Base-by-base conservation (phyloP, 2,113 vertebrate genomes). In the Coptodon bakossiorum region DNA sequence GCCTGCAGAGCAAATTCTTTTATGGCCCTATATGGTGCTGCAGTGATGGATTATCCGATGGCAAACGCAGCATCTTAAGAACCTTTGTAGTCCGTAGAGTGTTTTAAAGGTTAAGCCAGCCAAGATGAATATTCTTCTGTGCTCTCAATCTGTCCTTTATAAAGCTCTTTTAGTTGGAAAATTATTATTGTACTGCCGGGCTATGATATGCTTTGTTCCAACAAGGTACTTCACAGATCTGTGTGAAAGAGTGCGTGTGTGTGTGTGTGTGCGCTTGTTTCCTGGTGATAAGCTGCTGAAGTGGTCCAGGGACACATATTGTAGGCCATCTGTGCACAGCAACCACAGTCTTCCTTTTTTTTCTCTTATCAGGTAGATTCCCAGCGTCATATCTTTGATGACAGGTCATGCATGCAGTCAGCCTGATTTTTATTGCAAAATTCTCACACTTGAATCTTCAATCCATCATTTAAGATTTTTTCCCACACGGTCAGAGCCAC, bases 301-400 rank as follows among this genome's bases (percentile, higher is more conserved):
- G 90, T 87, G 90, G 91, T 95, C 94, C 94, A 95, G 86, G 87
- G 36, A 88, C 91, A 82, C 93, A 94, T 90, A 92, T 94, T 95
- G 95, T 91, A 59, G 34, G 81, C 94, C 96, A 96, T 96, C 95
- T 96, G 96, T 95, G 92, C 92, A 80, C 80, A 89, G 36, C 80
- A 83, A 80, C 87, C 78, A 80, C 78, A 84, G 36, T 50, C 40
- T 4, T 56, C 34, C 66, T 50, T 83, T 52, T 91, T 85, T 86
- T 9, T 2, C 9, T 48, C 36, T 50, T 31, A 86, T 73, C 87
- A 87, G 86, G 86, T 88, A 68, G 87, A 84, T 66, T 3, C 12
- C 12, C 78, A 17, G 3, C 36, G 13, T 12, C 22, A 31, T 16
- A 17, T 19, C 12, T 87, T 52, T 83, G 11, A 68, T 48, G 3